Evolutionary conservation across 35 echinoderm and acorn worm genomes (phyloP).

Genomic region (Lytechinus variegatus): DNA sequence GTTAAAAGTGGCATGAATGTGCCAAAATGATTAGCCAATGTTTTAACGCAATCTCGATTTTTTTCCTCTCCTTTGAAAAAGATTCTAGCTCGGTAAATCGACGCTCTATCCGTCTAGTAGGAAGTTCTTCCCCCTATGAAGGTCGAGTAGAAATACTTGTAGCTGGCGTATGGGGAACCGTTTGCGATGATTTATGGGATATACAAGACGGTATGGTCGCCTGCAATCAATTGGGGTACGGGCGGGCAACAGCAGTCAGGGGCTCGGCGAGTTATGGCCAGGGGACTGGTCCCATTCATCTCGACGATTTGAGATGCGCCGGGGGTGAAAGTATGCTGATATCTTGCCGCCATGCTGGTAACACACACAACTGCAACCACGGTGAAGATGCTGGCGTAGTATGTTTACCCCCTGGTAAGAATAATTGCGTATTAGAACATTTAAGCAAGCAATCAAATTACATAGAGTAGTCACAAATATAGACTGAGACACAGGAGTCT

Average conservation of each 20-base stretch:
- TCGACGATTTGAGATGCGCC: slow-evolving; percentile 53
- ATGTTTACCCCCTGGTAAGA: slow-evolving; percentile 53
- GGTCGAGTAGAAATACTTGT: slow-evolving; percentile 59
- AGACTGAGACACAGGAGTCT: too few relatives aligned
- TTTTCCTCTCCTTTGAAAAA: too few relatives aligned
- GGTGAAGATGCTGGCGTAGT: slow-evolving; percentile 49
- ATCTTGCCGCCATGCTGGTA: neutral
- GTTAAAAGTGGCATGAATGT: too few relatives aligned
- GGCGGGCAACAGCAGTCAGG: neutral
- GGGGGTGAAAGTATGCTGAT: slow-evolving; percentile 50
- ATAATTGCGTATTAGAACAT: neutral
- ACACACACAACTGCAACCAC: slow-evolving; percentile 39
- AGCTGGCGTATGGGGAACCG: slow-evolving; percentile 54
- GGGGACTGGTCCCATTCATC: slow-evolving; percentile 51
- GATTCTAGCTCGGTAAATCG: neutral
- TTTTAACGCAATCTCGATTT: too few relatives aligned
- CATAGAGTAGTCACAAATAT: too few relatives aligned
- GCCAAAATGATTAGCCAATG: too few relatives aligned
- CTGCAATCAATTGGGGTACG: slow-evolving; percentile 57
- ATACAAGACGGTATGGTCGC: slow-evolving; percentile 50
- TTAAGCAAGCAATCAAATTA: too few relatives aligned
- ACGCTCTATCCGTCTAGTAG: slow-evolving; percentile 52
- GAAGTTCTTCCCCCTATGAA: slow-evolving; percentile 36
- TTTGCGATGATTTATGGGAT: slow-evolving; percentile 65
- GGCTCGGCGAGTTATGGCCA: slow-evolving; percentile 11